Conservation (phyloP, 2,797 vertebrate species). For the Babyrousa celebensis region DNA sequence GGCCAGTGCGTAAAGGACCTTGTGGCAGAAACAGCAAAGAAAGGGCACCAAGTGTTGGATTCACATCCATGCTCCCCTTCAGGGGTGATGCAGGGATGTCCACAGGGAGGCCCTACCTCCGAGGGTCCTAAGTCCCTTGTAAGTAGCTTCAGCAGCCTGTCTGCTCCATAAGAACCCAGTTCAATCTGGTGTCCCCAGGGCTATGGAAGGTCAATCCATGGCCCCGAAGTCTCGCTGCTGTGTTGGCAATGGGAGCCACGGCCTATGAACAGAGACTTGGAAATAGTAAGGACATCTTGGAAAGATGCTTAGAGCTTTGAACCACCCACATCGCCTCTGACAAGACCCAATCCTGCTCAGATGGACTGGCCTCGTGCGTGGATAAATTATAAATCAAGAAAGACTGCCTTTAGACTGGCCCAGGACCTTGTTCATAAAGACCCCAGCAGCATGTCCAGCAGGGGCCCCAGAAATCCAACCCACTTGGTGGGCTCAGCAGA, state of each 20-base stretch:
- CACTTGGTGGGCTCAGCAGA: not conserved
- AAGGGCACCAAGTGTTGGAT: not conserved
- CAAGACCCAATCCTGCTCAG: not conserved
- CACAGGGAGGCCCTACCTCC: not conserved
- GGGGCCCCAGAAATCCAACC: not conserved
- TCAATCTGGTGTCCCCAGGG: not conserved
- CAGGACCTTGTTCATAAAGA: not conserved
- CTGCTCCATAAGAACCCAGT: not conserved
- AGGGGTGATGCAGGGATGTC: not conserved
- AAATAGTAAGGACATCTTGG: not conserved
- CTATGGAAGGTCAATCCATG: not conserved
- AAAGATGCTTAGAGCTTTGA: slow-evolving; percentile 52
- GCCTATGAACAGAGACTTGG: not conserved
- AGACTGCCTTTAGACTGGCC: not conserved
- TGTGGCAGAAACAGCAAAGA: not conserved
- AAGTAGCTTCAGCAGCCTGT: not conserved
- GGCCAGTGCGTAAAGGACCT: not conserved
- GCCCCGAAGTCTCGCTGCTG: not conserved
- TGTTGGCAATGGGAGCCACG: not conserved
- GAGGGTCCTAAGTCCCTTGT: not conserved
- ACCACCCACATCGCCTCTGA: not conserved
- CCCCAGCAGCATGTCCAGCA: not conserved
- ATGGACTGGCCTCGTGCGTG: not conserved
- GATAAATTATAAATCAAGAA: not conserved
- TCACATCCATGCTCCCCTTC: not conserved